Percentiles rank a stretch among this genome's conserved stretches.
These are phyloP conservation scores for Metacarcinus magister DNA, from an alignment of 2,888 invertebrate genomes.

Conservation along the genomic window DNA sequence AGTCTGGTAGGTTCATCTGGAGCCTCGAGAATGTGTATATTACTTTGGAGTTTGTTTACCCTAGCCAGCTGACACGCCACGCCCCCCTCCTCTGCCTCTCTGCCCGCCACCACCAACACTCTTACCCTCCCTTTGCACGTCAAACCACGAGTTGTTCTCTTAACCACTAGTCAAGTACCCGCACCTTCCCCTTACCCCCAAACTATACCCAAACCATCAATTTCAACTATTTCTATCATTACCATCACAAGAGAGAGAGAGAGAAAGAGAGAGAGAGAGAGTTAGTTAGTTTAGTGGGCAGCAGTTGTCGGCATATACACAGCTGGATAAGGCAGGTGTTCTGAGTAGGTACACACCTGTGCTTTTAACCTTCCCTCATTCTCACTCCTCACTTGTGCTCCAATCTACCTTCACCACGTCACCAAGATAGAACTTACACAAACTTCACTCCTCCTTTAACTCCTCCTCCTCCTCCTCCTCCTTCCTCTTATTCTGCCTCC, in stretches of 20 bases:
- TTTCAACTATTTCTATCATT: too few species aligned
- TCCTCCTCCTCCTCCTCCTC: neutral
- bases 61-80: conserved; percentile 60
- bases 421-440: neutral
- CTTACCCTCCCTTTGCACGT: neutral
- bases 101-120: neutral
- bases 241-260: conserved; percentile 58
- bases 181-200: neutral
- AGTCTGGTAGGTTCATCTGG: conserved; percentile 65
- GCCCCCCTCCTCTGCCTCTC: neutral
- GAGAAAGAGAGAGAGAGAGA: conserved; percentile 49
- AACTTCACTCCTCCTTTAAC: neutral
- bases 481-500: neutral
- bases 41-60: conserved; percentile 58
- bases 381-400: neutral
- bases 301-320: neutral
- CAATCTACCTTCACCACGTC: neutral
- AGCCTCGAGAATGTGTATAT: conserved; percentile 55
- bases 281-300: neutral
- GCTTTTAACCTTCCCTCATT: neutral
- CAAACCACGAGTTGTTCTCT: neutral
- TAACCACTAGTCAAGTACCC: neutral
- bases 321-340: neutral
- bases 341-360: neutral
- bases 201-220: too few species aligned